phyloP scores from a whole-genome alignment of 2,797 vertebrate species.

The Novumbra hubbsi region DNA sequence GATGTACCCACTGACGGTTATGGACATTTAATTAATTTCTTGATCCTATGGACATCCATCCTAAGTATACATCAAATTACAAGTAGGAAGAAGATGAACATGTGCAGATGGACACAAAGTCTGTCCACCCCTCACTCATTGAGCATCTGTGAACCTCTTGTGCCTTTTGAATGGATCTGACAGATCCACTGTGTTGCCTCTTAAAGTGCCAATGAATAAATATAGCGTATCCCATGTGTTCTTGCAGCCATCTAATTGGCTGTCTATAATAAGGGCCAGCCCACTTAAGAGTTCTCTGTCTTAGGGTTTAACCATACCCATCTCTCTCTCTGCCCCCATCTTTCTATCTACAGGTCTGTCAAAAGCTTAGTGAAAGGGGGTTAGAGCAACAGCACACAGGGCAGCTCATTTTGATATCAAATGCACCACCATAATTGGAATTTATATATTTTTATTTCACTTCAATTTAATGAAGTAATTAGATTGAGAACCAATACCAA shows the following conservation, averaged over 20 bases:
- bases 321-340: slow-evolving; percentile 4
- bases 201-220: slow-evolving; percentile 6
- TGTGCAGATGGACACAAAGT: not conserved
- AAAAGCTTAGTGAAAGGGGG: slow-evolving; percentile 1
- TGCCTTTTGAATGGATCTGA: not conserved
- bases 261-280: slow-evolving; percentile 12
- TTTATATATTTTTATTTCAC: too few species aligned
- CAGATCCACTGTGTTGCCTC: slow-evolving; percentile 1
- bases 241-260: slow-evolving; percentile 18
- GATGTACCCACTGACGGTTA: not conserved
- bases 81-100: too few species aligned
- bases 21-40: not conserved
- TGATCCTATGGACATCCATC: not conserved
- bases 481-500: too few species aligned
- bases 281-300: not conserved
- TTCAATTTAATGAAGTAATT: too few species aligned
- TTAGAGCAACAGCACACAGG: slow-evolving; percentile 4
- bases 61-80: not conserved
- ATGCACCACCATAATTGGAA: not conserved
- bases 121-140: not conserved
- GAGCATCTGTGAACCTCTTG: not conserved
- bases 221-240: slow-evolving; percentile 10
- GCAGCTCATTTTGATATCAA: not conserved
- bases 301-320: not conserved
- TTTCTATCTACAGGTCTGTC: slow-evolving; percentile 10